A percentile compares a stretch with the other conserved stretches of the same genome.
Evolutionary conservation across 2,113 vertebrate genomes (phyloP).

Genomic region (Gymnocephalus cernua): DNA sequence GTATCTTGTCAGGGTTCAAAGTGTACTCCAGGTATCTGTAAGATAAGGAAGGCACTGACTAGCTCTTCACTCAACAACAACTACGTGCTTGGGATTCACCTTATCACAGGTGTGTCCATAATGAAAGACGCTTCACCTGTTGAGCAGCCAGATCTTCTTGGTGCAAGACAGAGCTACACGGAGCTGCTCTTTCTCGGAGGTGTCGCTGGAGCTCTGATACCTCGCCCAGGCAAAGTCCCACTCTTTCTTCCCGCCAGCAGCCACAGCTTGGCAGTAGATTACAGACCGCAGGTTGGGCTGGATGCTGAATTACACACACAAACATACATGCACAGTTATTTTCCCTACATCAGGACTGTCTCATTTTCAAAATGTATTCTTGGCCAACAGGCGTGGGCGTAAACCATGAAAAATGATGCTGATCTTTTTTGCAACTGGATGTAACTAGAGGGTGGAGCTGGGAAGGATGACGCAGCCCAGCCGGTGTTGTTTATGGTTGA

Average conservation of each 20-base stretch:
- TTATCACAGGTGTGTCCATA: background rate
- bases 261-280: conserved; percentile 91
- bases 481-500: too few species aligned
- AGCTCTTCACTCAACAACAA: background rate
- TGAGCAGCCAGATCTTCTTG: conserved; percentile 89
- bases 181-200: conserved; percentile 88
- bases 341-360: background rate
- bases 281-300: conserved; percentile 86
- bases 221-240: conserved; percentile 90
- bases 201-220: conserved; percentile 72
- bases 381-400: background rate
- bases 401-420: too few species aligned
- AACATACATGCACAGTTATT: conserved; percentile 1
- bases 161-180: conserved; percentile 88
- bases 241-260: conserved; percentile 80
- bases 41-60: conserved; percentile 39
- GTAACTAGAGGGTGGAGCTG: too few species aligned
- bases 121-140: conserved; percentile 81
- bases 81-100: background rate
- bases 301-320: conserved; percentile 82
- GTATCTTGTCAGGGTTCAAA: conserved; percentile 86
- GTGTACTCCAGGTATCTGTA: conserved; percentile 91
- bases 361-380: conserved; percentile 7
- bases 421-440: too few species aligned
- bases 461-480: too few species aligned